Percentiles rank a stretch among this genome's conserved stretches.
phyloP scores from a whole-genome alignment of 1,140 invertebrate species.

The Drosophila oshimai region DNA sequence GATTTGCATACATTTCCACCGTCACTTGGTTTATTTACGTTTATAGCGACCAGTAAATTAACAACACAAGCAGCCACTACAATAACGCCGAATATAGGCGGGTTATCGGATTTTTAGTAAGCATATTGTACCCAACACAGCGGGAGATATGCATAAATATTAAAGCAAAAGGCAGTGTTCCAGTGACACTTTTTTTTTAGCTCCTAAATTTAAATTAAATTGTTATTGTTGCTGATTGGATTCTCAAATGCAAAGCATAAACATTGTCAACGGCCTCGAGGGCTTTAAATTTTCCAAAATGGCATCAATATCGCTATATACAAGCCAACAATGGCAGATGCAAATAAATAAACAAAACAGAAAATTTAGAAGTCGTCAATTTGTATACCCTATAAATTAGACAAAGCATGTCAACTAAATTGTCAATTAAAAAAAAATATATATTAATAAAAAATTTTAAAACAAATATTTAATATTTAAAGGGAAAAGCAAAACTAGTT shows the following conservation, averaged over 20 bases:
- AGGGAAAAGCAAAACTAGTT: too few relatives aligned
- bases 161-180: neutral
- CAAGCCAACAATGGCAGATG: slow-evolving; percentile 16
- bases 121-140: slow-evolving; percentile 2
- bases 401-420: neutral
- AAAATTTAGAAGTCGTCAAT: neutral
- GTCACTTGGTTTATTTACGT: slow-evolving; percentile 47
- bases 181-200: neutral
- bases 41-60: slow-evolving; percentile 51
- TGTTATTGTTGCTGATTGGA: slow-evolving; percentile 52
- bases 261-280: slow-evolving; percentile 32
- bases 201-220: slow-evolving; percentile 24
- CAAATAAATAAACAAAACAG: slow-evolving; percentile 21
- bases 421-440: neutral
- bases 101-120: slow-evolving; percentile 24
- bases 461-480: too few relatives aligned
- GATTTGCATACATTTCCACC: slow-evolving; percentile 26
- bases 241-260: slow-evolving; percentile 32
- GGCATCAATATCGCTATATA: slow-evolving; percentile 6
- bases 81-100: slow-evolving; percentile 25
- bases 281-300: slow-evolving; percentile 12
- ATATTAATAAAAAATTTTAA: too few relatives aligned
- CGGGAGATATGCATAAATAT: slow-evolving; percentile 27
- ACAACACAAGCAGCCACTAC: slow-evolving; percentile 21
- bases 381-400: neutral